Conservation (phyloP, 2,797 vertebrate species). For the Silurus aristotelis region DNA sequence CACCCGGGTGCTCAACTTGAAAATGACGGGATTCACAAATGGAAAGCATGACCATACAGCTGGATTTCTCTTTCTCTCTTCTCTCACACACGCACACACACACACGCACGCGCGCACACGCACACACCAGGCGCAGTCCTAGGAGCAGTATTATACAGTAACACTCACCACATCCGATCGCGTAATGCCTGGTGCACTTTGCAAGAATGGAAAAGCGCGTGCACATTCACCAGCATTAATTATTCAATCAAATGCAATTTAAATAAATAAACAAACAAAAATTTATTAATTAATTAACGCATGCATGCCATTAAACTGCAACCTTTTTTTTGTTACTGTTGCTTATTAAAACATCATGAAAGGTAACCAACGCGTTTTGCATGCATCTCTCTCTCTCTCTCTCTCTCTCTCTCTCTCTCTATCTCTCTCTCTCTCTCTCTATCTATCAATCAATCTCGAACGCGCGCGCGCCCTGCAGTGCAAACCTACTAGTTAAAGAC, state of each 20-base stretch:
- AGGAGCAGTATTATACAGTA: neutral
- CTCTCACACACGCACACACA: neutral
- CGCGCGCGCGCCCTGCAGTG: neutral
- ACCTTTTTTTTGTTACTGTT: too few species aligned
- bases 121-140: neutral
- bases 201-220: neutral
- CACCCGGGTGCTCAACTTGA: slow-evolving; percentile 18
- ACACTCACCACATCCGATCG: slow-evolving; percentile 9
- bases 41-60: neutral
- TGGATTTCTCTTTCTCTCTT: neutral
- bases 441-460: too few species aligned
- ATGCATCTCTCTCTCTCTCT: neutral
- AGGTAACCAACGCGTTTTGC: neutral
- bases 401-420: neutral
- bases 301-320: too few species aligned
- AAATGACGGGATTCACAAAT: neutral
- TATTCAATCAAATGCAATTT: neutral
- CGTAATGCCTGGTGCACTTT: neutral
- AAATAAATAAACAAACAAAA: too few species aligned
- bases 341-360: neutral
- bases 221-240: neutral
- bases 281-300: too few species aligned
- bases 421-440: neutral
- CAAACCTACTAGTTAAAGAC: neutral
- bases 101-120: neutral